Evolutionary conservation across 2,113 vertebrate genomes (phyloP), one percentile per base, ranked within the genome.

Genomic region (Heloderma charlesbogerti): DNA sequence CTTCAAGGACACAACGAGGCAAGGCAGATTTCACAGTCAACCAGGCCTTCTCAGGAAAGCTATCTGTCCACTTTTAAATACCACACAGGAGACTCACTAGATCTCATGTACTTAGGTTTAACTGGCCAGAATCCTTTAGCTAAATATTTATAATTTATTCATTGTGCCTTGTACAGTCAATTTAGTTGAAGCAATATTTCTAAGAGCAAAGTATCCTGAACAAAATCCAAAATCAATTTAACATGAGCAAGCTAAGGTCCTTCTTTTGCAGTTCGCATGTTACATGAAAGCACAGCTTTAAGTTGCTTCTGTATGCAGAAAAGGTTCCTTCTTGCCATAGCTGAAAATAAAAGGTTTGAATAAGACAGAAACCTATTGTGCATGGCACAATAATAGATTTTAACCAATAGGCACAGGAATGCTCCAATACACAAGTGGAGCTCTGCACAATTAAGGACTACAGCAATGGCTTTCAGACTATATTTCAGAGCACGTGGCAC

Each of bases 1-100:
- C 69, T 91, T 37, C 3, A 43, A 82, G 22, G 63, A 48, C 29
- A 72, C 0, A 2, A 13, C 3, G 25, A 20, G 54, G 34, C 80
- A 34, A 88, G 34, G n/a, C 60, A 51, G 34, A n/a, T 37, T 13
- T 29, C 2, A 0, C 12, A 3, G 5, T 25, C 1, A 48, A 3
- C 40, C 12, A 94, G 79, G 27, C 13, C 71, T 27, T 63, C 71
- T 83, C 89, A 86, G 88, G 94, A 94, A 88, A 80, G 29, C 45
- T 89, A 69, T 57, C 71, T 89, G 74, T 90, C 92, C 89, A 48
- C 84, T 92, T 93, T 94, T 90, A 92, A 93, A 93, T 85, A 83
- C 20, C 80, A 69, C 6, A 87, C 34, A 87, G 57, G 57, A 88
- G 91, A 91, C 4, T 75, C 78, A 82, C 29, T 74, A 29, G 10